Evolutionary conservation across 2,113 vertebrate genomes (phyloP).

Genomic region (Lutjanus erythropterus): DNA sequence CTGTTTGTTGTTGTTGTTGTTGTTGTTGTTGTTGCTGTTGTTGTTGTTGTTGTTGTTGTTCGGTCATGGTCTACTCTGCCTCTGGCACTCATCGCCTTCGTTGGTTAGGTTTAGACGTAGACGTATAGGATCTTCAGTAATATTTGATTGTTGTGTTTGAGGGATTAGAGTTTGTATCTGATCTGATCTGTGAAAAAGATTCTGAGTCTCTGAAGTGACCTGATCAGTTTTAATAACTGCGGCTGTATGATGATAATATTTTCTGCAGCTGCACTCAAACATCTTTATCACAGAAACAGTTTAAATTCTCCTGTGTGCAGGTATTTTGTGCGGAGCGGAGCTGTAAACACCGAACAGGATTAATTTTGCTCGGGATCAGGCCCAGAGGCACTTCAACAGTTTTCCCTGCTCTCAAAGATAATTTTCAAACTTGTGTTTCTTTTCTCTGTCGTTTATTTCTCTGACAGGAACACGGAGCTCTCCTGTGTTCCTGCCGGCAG

Average conservation of each 20-base stretch:
- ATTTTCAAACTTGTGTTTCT: conserved; percentile 51
- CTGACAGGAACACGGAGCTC: conserved; percentile 60
- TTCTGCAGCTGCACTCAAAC: neutral
- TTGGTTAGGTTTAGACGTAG: too few species aligned
- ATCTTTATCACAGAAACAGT: neutral
- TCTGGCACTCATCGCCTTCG: too few species aligned
- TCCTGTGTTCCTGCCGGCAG: conserved; percentile 32
- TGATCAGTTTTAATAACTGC: too few species aligned
- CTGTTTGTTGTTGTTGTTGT: too few species aligned
- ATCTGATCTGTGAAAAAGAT: too few species aligned
- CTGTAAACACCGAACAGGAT: conserved; percentile 39
- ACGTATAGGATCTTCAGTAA: too few species aligned
- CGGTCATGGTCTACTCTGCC: too few species aligned
- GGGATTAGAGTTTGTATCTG: too few species aligned
- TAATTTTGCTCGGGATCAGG: conserved; percentile 24
- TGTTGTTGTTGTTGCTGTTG: too few species aligned
- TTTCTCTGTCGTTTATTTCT: conserved; percentile 49
- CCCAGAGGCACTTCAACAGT: conserved; percentile 8
- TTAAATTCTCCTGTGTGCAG: neutral
- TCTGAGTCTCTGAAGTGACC: too few species aligned
- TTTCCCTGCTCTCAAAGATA: conserved; percentile 41
- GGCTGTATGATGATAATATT: neutral
- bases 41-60: too few species aligned
- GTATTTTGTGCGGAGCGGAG: neutral
- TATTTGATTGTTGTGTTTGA: too few species aligned